A percentile compares a stretch with the other conserved stretches of the same genome.
Evolutionary conservation across 2,113 vertebrate species (phyloP).

Genomic region (Pelodiscus sinensis): DNA sequence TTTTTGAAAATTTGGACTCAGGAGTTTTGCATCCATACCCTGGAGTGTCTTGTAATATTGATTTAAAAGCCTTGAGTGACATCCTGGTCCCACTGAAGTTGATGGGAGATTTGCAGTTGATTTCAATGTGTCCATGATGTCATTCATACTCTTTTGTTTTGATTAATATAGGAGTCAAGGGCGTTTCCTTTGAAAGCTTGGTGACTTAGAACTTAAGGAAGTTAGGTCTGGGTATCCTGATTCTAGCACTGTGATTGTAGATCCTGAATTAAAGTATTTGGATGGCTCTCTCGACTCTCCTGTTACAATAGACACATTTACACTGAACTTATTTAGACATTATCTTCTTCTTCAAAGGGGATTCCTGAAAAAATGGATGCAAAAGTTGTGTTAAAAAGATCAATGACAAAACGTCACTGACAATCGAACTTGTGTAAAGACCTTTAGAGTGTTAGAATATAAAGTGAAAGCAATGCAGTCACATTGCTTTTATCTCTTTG

Average conservation of each 20-base stretch:
- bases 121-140: not conserved
- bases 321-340: not conserved
- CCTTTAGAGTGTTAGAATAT: conserved; percentile 44
- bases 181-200: fast-evolving
- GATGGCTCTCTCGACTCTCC: not conserved
- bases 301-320: not conserved
- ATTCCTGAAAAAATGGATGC: conserved; percentile 33
- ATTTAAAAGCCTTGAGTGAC: not conserved
- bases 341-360: conserved; percentile 35
- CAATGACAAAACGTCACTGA: conserved; percentile 56
- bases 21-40: not conserved
- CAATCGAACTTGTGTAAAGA: conserved; percentile 52
- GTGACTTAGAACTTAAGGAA: not conserved
- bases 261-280: not conserved
- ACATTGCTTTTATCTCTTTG: conserved; percentile 68
- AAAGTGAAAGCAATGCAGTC: conserved; percentile 53
- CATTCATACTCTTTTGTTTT: not conserved
- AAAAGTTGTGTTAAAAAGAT: conserved; percentile 68
- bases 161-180: not conserved
- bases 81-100: not conserved
- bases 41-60: not conserved
- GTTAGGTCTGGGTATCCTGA: not conserved
- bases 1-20: not conserved
- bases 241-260: not conserved
- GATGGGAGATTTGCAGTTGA: not conserved